A percentile compares a stretch with the other conserved stretches of the same genome.
These are phyloP conservation scores for Drosophila subquinaria DNA, from an alignment of 2,888 invertebrate genomes.

Conservation along the genomic window DNA sequence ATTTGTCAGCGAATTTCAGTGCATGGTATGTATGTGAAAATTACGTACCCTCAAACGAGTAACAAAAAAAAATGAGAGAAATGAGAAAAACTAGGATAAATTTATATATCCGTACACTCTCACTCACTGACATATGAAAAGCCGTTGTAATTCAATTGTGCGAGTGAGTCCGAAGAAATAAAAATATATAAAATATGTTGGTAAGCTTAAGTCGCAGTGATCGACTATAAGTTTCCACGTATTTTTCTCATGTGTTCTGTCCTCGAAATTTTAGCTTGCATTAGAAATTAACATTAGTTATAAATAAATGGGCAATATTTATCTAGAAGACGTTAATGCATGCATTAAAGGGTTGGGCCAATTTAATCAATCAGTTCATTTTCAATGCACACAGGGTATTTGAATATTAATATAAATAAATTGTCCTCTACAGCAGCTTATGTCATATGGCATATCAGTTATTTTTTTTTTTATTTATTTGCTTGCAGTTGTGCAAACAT, in stretches of 20 bases:
- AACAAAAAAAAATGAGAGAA: not conserved
- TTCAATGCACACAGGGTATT: not conserved
- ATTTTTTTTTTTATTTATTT: not conserved
- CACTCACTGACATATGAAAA: conserved; percentile 38
- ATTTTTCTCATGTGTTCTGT: not conserved
- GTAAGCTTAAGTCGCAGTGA: not conserved
- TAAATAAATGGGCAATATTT: not conserved
- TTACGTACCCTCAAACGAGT: conserved; percentile 45
- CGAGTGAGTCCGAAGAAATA: conserved; percentile 34
- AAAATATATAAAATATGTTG: conserved; percentile 4
- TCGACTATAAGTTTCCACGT: not conserved
- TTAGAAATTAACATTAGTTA: too few species aligned
- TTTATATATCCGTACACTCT: conserved; percentile 19
- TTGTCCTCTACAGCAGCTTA: conserved; percentile 22
- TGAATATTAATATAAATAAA: conserved; percentile 41
- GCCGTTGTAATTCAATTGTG: conserved; percentile 65
- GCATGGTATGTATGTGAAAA: conserved; percentile 54
- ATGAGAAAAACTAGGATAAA: conserved; percentile 7
- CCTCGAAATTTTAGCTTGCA: not conserved
- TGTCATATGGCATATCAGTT: conserved; percentile 14
- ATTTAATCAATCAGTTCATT: not conserved
- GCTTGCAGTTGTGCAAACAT: conserved; percentile 11
- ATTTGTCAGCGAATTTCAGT: conserved; percentile 69
- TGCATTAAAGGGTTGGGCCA: not conserved
- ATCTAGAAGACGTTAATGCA: not conserved